These are phyloP conservation scores for Puffinus mauretanicus DNA, from an alignment of 2,113 vertebrate genomes.

Conservation along the genomic window DNA sequence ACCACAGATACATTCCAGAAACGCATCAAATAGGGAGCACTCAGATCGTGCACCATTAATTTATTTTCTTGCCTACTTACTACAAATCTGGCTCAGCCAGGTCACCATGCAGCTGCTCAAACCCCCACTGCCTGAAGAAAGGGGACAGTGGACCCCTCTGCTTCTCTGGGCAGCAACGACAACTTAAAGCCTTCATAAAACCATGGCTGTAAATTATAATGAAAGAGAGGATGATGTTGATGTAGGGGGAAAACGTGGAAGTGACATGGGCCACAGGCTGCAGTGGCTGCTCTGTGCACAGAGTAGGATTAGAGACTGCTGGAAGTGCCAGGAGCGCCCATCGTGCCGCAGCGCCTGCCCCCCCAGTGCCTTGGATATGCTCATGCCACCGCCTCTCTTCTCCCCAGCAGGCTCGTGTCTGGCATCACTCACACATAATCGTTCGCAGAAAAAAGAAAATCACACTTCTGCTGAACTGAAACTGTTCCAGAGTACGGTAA, in stretches of 20 bases:
- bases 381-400: not conserved
- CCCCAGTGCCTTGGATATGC: too few species aligned
- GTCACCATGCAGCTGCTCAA: not conserved
- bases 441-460: not conserved
- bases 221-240: accelerated
- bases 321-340: not conserved
- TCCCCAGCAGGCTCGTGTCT: accelerated
- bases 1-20: not conserved
- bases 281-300: accelerated
- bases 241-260: not conserved
- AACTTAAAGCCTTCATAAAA: not conserved
- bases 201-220: not conserved
- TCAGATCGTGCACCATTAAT: accelerated
- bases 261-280: accelerated
- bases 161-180: not conserved
- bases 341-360: accelerated
- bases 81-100: not conserved
- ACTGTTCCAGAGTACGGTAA: not conserved
- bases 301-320: not conserved
- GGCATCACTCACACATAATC: not conserved
- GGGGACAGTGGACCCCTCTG: not conserved
- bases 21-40: accelerated
- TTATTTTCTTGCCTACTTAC: not conserved
- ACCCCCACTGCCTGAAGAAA: accelerated
- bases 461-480: not conserved